phyloP scores from a whole-genome alignment of 2,113 vertebrate genomes.

The Cinclus mexicanus region DNA sequence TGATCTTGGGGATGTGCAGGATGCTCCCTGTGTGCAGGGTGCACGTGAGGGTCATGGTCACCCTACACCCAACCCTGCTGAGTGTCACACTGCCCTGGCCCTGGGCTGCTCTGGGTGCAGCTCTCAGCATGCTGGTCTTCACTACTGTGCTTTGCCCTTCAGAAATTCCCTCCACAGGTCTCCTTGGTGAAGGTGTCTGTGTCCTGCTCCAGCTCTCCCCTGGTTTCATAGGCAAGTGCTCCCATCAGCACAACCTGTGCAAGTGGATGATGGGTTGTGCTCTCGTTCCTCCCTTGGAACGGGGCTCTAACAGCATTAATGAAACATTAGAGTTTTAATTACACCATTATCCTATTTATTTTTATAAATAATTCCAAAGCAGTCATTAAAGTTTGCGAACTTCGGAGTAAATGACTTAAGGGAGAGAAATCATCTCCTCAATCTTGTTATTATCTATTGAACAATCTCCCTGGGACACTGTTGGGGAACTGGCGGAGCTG shows the following conservation, averaged over 20 bases:
- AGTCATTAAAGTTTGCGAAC: constrained; percentile 67
- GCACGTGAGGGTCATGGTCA: accelerated
- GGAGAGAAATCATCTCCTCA: constrained; percentile 47
- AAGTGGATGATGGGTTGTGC: background rate
- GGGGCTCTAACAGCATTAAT: constrained; percentile 51
- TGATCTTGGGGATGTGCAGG: background rate
- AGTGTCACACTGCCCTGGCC: background rate
- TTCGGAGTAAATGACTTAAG: constrained; percentile 60
- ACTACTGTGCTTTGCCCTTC: background rate
- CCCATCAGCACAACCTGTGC: background rate
- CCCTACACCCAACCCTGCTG: accelerated
- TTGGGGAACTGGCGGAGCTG: background rate
- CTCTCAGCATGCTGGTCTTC: accelerated
- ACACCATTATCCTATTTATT: constrained; percentile 71
- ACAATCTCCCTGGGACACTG: constrained; percentile 42
- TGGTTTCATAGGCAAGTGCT: background rate
- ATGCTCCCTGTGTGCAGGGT: accelerated
- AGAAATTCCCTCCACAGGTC: background rate
- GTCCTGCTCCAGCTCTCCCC: background rate
- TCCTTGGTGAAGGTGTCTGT: background rate
- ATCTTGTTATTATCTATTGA: constrained; percentile 51
- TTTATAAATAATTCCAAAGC: constrained; percentile 73
- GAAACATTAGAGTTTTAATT: constrained; percentile 71
- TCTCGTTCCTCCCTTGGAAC: background rate
- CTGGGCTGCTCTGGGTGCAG: background rate